These are phyloP conservation scores for Trachelus stipa DNA, from an alignment of 2,888 invertebrate species.

Conservation along the genomic window DNA sequence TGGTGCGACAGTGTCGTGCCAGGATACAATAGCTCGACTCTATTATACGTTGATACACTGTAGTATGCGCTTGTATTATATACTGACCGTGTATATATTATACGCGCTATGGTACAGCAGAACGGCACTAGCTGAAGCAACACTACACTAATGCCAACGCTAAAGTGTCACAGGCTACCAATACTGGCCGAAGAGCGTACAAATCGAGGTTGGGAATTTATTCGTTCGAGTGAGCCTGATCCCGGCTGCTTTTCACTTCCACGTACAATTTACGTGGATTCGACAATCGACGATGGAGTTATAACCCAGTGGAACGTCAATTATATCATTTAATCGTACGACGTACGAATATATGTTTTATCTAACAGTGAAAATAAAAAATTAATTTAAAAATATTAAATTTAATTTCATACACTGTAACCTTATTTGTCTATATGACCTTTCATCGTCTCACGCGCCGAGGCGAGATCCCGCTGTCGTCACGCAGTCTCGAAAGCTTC, in stretches of 20 bases:
- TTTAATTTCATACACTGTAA: neutral
- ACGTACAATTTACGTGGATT: neutral
- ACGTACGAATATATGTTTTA: neutral
- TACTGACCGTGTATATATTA: constrained; percentile 1
- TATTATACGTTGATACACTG: constrained; percentile 31
- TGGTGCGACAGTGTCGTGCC: constrained; percentile 32
- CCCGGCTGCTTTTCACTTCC: neutral
- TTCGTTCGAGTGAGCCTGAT: neutral
- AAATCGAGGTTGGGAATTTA: neutral
- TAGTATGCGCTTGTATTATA: neutral
- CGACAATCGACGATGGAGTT: neutral
- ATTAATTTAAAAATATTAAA: neutral
- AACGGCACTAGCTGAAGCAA: neutral
- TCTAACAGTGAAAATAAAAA: neutral
- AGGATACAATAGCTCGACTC: constrained; percentile 40
- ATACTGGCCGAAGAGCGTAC: neutral
- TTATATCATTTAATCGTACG: neutral
- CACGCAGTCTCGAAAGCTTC: neutral
- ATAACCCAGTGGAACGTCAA: neutral
- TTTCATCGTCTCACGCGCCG: neutral
- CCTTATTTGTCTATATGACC: neutral
- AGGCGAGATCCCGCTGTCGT: neutral
- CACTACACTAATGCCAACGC: neutral
- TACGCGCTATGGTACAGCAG: neutral
- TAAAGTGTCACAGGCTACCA: neutral